Evolutionary conservation across 1,140 invertebrate genomes (phyloP), one percentile per base, ranked within the genome.

Genomic region (Macrosteles quadrilineatus): DNA sequence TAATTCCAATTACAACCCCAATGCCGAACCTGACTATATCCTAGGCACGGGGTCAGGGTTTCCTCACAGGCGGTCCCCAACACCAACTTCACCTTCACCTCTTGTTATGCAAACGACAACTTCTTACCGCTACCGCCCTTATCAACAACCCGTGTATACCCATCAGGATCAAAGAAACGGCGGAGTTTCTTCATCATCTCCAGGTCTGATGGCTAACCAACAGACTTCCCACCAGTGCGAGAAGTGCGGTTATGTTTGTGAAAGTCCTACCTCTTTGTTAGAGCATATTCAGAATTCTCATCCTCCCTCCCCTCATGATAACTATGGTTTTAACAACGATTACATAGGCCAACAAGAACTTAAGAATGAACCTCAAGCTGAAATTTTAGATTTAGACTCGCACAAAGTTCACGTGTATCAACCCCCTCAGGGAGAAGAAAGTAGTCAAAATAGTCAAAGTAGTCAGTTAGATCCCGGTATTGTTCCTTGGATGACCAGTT

Each of bases 341-440:
- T 71, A 6, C 62, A 57, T 67, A 72, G 27, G 59, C 17, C 25
- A 29, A 23, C 29, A 40, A 30, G 30, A 69, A 1, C 79, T 75
- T 2, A 82, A 81, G 53, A 78, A 88, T 70, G 88, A 87, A 73
- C 85, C 86, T 27, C 85, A 88, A 17, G 87, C 91, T 1, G 92
- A 95, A 75, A 91, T 96, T 69, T 82, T 96, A 36, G 93, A 96
- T 79, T 81, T 96, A 64, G 93, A 95, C 78, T 94, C 92, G 0
- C 92, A 95, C 75, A 94, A 94, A 80, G 92, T 95, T 1, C 88
- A 78, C 85, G 84, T 87, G 65, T 87, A 87, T 76, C 84, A 85
- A 69, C 76, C 80, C 19, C 81, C 82, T 17, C 78, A 84, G 68
- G 81, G 81, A 70, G 78, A 79, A 40, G 82, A 43, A 72, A 75